phyloP scores from a whole-genome alignment of 2,888 invertebrate genomes.

The Torymus texanus region DNA sequence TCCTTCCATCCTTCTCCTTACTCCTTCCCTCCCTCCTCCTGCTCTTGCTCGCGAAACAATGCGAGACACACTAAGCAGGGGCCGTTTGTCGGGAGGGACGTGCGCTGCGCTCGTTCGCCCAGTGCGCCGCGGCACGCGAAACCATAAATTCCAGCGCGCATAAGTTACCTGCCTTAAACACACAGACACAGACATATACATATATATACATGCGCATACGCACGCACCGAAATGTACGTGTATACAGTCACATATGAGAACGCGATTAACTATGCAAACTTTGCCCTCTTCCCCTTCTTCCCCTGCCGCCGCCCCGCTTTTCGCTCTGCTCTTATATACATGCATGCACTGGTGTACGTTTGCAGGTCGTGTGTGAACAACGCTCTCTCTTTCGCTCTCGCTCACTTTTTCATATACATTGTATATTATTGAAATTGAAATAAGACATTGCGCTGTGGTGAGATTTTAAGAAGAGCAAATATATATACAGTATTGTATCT shows the following conservation, averaged over 20 bases:
- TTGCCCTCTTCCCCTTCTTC: neutral
- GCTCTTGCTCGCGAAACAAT: slow-evolving; percentile 24
- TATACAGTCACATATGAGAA: neutral
- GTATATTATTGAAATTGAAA: too few species aligned
- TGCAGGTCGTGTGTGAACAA: too few species aligned
- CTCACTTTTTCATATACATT: too few species aligned
- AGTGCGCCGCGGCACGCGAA: slow-evolving; percentile 56
- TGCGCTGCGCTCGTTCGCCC: neutral
- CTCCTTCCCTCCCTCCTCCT: neutral
- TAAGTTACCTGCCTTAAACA: slow-evolving; percentile 46
- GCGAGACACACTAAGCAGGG: slow-evolving; percentile 19
- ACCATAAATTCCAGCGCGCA: slow-evolving; percentile 60
- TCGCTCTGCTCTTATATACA: too few species aligned
- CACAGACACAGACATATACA: neutral
- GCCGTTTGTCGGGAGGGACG: slow-evolving; percentile 26
- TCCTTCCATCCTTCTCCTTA: slow-evolving; percentile 14
- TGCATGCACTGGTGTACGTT: too few species aligned
- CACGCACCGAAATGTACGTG: too few species aligned
- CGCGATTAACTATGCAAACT: slow-evolving; percentile 44
- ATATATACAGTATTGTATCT: too few species aligned
- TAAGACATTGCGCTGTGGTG: too few species aligned
- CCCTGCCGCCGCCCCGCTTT: too few species aligned
- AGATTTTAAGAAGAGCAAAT: too few species aligned
- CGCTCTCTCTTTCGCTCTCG: too few species aligned
- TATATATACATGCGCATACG: neutral